Percentiles rank a stretch among this genome's conserved stretches.
Conservation (phyloP, 2,888 invertebrate genomes). For the Pristionchus japonicus region DNA sequence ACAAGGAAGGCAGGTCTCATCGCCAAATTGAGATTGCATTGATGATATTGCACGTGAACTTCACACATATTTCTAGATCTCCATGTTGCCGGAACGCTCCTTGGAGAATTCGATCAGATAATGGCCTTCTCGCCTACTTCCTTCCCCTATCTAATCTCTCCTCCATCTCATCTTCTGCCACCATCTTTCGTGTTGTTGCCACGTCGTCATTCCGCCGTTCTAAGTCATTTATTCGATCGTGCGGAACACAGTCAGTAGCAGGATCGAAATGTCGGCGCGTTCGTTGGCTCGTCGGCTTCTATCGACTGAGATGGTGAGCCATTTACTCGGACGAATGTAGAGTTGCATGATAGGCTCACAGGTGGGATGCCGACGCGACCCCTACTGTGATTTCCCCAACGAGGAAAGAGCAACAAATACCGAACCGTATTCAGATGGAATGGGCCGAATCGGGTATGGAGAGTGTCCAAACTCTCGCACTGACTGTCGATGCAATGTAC, state of each 20-base stretch:
- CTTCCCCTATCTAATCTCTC: not conserved
- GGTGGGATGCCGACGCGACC: no score
- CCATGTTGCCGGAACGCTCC: no score
- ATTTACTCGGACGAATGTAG: no score
- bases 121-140: not conserved
- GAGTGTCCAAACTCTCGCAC: not conserved
- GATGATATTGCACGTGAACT: no score
- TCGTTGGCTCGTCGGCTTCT: not conserved
- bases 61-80: no score
- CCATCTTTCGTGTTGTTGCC: not conserved
- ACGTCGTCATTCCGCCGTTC: not conserved
- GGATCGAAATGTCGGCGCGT: not conserved
- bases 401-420: no score
- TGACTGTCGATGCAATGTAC: constrained; percentile 59
- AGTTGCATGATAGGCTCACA: no score
- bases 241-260: not conserved
- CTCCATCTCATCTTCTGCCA: not conserved
- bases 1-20: no score
- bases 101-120: not conserved
- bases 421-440: constrained; percentile 36
- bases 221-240: not conserved
- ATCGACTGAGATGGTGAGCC: not conserved
- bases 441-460: not conserved
- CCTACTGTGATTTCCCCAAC: no score
- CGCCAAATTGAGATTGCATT: no score